Evolutionary conservation across 2,888 invertebrate species (phyloP).

Genomic region (Anodontia alba): DNA sequence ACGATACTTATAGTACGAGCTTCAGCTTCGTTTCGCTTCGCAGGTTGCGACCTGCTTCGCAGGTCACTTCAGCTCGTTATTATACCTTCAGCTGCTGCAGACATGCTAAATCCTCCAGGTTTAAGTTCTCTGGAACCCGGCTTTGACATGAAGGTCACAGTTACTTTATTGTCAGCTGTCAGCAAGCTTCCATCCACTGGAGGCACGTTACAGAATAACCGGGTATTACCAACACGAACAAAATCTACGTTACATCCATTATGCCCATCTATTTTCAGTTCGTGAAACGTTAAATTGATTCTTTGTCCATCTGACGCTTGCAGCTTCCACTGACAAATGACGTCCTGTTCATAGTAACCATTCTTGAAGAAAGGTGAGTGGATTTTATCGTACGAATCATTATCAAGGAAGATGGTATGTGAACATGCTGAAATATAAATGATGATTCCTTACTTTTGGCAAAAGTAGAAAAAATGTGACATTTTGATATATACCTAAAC

Average conservation of each 20-base stretch:
- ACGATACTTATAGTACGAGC: too few species aligned
- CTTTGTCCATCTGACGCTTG: slow-evolving; percentile 45
- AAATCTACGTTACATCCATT: slow-evolving; percentile 37
- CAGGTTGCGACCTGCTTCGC: too few species aligned
- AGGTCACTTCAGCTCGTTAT: too few species aligned
- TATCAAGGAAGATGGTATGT: slow-evolving; percentile 41
- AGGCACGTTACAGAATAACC: slow-evolving; percentile 31
- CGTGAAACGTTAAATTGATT: slow-evolving; percentile 41
- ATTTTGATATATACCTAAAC: too few species aligned
- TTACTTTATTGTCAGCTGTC: slow-evolving; percentile 20
- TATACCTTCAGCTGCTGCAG: slow-evolving; percentile 46
- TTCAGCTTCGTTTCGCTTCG: too few species aligned
- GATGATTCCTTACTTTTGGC: too few species aligned
- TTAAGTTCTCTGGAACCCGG: slow-evolving; percentile 32
- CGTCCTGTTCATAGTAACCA: slow-evolving; percentile 53
- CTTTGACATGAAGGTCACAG: slow-evolving; percentile 48
- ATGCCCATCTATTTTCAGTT: slow-evolving; percentile 33
- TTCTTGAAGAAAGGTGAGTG: slow-evolving; percentile 51
- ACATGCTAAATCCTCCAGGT: slow-evolving; percentile 51
- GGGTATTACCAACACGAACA: slow-evolving; percentile 33
- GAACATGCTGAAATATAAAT: slow-evolving; percentile 54
- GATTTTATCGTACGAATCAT: slow-evolving; percentile 41
- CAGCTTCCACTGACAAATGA: slow-evolving; percentile 55
- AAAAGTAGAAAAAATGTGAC: neutral
- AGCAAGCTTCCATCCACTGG: slow-evolving; percentile 24